phyloP scores from a whole-genome alignment of 2,888 invertebrate genomes.

The Amiota communis region DNA sequence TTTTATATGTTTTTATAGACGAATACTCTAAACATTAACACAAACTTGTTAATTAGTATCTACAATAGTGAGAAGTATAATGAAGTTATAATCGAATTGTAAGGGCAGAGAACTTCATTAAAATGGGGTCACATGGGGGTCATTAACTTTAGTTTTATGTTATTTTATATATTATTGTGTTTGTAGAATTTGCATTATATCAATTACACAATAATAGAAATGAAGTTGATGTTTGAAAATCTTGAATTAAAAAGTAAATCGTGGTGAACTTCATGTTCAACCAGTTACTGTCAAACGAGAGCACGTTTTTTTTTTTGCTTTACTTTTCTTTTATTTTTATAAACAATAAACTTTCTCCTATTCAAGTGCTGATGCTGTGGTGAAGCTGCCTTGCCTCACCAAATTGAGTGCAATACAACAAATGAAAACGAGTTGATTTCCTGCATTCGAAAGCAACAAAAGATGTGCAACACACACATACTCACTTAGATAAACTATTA shows the following conservation, averaged over 20 bases:
- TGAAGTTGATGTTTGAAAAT: not conserved
- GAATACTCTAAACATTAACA: constrained; percentile 42
- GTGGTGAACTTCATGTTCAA: constrained; percentile 53
- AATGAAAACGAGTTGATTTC: constrained; percentile 47
- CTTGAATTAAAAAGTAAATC: not conserved
- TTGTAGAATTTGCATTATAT: not conserved
- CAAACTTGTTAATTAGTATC: constrained; percentile 49
- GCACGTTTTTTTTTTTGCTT: constrained; percentile 3
- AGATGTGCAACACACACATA: not conserved
- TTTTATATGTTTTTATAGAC: not conserved
- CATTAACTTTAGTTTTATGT: constrained; percentile 54
- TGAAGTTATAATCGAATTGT: constrained; percentile 40
- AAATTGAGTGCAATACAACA: constrained; percentile 54
- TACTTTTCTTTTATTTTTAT: not conserved
- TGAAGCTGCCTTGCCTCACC: constrained; percentile 51
- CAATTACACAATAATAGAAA: not conserved
- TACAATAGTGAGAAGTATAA: constrained; percentile 32
- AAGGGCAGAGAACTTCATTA: constrained; percentile 24
- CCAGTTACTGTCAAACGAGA: constrained; percentile 47
- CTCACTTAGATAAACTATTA: not conserved
- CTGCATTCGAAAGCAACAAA: constrained; percentile 41
- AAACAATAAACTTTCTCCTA: constrained; percentile 17
- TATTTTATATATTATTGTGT: not conserved
- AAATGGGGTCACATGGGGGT: constrained; percentile 47
- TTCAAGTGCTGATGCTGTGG: not conserved